Conservation (phyloP, 2,797 vertebrate species). For the Falco concolor region DNA sequence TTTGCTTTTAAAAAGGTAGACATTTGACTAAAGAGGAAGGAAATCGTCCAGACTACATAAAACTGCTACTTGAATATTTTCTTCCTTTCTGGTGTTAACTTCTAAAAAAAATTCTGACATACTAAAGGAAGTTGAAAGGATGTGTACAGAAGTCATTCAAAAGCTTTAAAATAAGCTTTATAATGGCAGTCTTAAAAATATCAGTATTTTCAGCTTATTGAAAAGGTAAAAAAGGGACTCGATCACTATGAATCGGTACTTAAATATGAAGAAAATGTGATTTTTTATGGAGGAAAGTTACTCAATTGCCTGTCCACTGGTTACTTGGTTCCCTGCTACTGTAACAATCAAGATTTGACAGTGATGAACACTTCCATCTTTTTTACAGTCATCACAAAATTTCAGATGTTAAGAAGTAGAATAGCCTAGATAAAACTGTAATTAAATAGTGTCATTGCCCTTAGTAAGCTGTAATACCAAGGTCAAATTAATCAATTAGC, state of each 20-base stretch:
- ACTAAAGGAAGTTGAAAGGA: neutral
- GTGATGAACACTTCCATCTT: neutral
- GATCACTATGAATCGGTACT: accelerated
- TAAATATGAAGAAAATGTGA: neutral
- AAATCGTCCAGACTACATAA: neutral
- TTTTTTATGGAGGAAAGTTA: neutral
- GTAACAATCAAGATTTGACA: neutral
- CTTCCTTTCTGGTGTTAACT: neutral
- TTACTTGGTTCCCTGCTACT: neutral
- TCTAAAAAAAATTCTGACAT: neutral
- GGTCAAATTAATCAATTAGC: neutral
- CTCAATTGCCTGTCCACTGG: neutral
- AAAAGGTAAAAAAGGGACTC: neutral
- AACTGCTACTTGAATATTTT: neutral
- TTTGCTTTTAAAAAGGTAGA: neutral
- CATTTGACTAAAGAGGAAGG: neutral
- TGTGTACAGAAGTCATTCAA: neutral
- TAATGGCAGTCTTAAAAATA: neutral
- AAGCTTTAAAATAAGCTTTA: neutral
- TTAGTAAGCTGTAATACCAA: neutral
- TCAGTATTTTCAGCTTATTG: neutral
- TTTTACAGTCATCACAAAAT: neutral
- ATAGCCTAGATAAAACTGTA: neutral
- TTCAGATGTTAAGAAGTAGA: neutral
- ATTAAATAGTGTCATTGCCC: neutral